These are phyloP conservation scores for Orestias chungarensis DNA, from an alignment of 2,797 vertebrate species.

Conservation along the genomic window DNA sequence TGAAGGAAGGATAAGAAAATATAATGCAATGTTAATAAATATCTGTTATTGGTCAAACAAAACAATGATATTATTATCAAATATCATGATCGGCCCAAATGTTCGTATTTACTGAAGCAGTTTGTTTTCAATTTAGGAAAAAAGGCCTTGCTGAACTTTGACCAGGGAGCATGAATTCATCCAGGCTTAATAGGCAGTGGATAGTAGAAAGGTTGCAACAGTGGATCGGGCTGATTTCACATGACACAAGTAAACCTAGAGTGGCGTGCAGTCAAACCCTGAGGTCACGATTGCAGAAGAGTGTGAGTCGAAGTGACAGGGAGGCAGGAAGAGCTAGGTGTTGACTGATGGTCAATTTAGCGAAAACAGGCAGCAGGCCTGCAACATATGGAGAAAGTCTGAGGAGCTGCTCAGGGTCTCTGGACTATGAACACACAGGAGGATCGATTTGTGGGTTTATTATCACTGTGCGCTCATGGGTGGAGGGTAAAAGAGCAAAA, in stretches of 20 bases:
- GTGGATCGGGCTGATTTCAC: background rate
- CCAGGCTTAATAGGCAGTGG: background rate
- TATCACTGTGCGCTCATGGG: background rate
- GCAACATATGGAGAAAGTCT: background rate
- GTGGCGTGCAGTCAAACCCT: background rate
- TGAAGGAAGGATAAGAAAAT: no score
- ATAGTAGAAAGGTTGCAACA: background rate
- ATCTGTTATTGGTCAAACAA: no score
- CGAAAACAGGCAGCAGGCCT: background rate
- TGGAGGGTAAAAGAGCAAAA: background rate
- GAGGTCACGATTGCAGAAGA: background rate
- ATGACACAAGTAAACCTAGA: conserved; percentile 8
- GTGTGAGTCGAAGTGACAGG: background rate
- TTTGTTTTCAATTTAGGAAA: background rate
- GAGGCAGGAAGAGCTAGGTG: background rate
- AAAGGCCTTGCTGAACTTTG: background rate
- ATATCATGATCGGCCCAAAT: no score
- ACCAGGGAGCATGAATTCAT: background rate
- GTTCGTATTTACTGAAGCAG: no score
- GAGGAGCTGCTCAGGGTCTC: background rate
- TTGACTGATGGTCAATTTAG: conserved; percentile 1
- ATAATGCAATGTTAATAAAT: no score
- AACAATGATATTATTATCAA: no score
- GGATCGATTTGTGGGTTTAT: background rate
- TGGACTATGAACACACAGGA: background rate